Conservation (phyloP, 30 jellyfish, hydroid and myxozoan genomes). For the Aurelia sp. region DNA sequence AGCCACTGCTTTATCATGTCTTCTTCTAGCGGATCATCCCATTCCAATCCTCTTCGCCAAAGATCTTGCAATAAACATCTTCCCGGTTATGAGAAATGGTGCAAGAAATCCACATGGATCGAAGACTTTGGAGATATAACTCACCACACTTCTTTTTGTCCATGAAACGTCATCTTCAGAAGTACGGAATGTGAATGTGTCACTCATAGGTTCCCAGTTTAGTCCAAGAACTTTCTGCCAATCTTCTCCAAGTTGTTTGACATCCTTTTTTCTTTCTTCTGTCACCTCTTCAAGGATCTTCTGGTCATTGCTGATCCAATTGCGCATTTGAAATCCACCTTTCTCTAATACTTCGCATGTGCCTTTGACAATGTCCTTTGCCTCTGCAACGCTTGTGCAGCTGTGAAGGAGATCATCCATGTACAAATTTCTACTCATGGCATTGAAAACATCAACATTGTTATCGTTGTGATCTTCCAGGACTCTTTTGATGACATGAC, state of each 20-base stretch:
- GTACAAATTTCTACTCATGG: conserved; percentile 36
- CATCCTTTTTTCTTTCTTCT: conserved; percentile 44
- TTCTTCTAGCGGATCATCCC: conserved; percentile 63
- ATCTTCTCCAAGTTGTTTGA: conserved; percentile 41
- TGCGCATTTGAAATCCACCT: conserved; percentile 49
- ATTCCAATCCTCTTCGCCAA: conserved; percentile 39
- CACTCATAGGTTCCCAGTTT: conserved; percentile 7
- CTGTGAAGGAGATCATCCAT: conserved; percentile 63
- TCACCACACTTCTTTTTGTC: conserved; percentile 38
- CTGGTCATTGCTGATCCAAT: conserved; percentile 45
- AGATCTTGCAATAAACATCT: conserved; percentile 44
- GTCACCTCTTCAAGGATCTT: conserved; percentile 33
- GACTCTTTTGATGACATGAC: conserved; percentile 37
- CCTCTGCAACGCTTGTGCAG: conserved; percentile 38
- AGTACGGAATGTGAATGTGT: conserved; percentile 51
- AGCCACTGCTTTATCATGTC: conserved; percentile 21
- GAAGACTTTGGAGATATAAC: conserved; percentile 42
- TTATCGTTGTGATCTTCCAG: conserved; percentile 30
- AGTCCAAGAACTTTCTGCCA: conserved; percentile 35
- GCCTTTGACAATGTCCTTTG: conserved; percentile 57
- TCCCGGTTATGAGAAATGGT: conserved; percentile 32
- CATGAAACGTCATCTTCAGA: conserved; percentile 27
- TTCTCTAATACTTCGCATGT: conserved; percentile 33
- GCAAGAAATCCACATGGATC: conserved; percentile 67
- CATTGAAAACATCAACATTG: conserved; percentile 35